Evolutionary conservation across 2,113 vertebrate species (phyloP).

Genomic region (Sarotherodon lohbergeri): DNA sequence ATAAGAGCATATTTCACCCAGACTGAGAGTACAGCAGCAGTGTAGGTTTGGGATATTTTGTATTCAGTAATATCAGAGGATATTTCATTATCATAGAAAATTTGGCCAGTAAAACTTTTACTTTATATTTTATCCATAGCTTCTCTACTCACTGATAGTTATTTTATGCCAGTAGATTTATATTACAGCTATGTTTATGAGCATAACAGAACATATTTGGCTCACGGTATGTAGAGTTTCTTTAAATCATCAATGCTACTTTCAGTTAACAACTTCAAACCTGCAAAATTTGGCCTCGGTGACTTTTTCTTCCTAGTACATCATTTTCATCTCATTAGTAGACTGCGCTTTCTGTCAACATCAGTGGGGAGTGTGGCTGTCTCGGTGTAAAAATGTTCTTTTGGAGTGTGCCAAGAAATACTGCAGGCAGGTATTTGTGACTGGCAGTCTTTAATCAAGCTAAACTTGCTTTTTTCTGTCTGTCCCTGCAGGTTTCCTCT

Average conservation of each 20-base stretch:
- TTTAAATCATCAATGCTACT: not conserved
- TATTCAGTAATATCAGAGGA: not conserved
- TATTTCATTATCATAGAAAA: not conserved
- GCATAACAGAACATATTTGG: not conserved
- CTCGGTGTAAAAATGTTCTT: not conserved
- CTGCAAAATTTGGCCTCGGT: not conserved
- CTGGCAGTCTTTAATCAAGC: not conserved
- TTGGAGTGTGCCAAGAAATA: not conserved
- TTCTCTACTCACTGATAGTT: not conserved
- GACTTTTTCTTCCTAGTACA: not conserved
- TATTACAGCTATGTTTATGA: not conserved
- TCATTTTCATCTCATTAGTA: not conserved
- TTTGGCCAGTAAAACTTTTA: not conserved
- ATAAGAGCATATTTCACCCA: not conserved
- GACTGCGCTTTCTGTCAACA: not conserved
- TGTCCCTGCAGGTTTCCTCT: conserved; percentile 34
- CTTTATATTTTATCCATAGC: not conserved
- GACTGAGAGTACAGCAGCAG: not conserved
- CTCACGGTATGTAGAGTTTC: not conserved
- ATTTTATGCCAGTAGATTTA: not conserved
- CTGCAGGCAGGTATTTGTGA: not conserved
- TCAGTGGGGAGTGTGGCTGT: not conserved
- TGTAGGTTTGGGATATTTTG: not conserved
- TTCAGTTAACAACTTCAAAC: not conserved
- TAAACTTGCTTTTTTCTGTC: conserved; percentile 19